Conservation (phyloP, 2,888 invertebrate species). For the Rhogogaster chlorosoma region DNA sequence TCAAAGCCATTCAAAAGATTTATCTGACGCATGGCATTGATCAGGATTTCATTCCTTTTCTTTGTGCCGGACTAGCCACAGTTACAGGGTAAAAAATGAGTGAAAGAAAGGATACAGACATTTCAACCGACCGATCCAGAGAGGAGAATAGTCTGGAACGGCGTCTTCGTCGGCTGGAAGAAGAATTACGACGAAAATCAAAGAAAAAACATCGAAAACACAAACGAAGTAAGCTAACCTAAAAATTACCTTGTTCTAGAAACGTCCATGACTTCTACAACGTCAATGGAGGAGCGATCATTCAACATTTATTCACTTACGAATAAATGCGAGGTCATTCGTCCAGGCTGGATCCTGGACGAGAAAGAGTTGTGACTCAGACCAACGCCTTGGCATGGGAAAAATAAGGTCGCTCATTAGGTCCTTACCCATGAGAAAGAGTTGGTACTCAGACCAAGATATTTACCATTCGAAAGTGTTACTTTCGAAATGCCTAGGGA, state of each 20-base stretch:
- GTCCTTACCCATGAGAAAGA: slow-evolving; percentile 11
- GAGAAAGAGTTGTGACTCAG: slow-evolving; percentile 7
- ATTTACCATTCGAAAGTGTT: slow-evolving; percentile 8
- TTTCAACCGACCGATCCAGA: neutral
- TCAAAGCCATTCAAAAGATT: too few species aligned
- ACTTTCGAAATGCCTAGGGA: slow-evolving; percentile 13
- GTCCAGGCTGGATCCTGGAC: slow-evolving; percentile 10
- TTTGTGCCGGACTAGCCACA: slow-evolving; percentile 30
- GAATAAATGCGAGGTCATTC: slow-evolving; percentile 12
- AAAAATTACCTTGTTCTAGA: too few species aligned
- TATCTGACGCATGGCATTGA: too few species aligned
- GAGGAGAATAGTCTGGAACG: slow-evolving; percentile 3
- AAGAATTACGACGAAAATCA: too few species aligned
- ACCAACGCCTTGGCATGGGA: neutral
- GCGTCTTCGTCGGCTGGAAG: slow-evolving; percentile 11
- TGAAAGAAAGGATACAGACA: neutral
- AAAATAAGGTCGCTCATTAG: neutral
- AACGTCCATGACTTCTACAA: too few species aligned
- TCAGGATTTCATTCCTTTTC: slow-evolving; percentile 24
- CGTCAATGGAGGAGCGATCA: too few species aligned
- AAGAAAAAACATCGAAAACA: too few species aligned
- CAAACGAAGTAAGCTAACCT: too few species aligned
- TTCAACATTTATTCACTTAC: neutral
- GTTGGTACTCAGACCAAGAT: slow-evolving; percentile 13
- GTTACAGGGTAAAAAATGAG: neutral